phyloP scores from a whole-genome alignment of 2,888 invertebrate genomes.

The Seira ritae region DNA sequence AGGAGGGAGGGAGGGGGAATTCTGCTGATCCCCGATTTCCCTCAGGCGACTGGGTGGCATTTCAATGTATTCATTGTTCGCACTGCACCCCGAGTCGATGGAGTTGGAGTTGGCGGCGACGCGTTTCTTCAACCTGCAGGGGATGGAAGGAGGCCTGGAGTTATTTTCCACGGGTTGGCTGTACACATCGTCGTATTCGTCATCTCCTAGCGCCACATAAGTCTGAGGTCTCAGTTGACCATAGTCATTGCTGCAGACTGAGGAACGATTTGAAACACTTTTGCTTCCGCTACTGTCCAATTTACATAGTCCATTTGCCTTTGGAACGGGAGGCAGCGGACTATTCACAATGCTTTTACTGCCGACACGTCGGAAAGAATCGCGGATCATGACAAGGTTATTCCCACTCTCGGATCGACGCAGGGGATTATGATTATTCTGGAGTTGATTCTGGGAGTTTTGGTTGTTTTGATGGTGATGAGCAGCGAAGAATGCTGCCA shows the following conservation, averaged over 20 bases:
- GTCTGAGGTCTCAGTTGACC: conserved; percentile 77
- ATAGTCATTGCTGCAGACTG: conserved; percentile 77
- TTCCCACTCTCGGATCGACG: conserved; percentile 62
- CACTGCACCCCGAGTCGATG: conserved; percentile 8
- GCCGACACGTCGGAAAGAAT: conserved; percentile 60
- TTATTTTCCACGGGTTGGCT: conserved; percentile 81
- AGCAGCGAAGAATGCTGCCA: conserved; percentile 53
- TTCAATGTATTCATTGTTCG: conserved; percentile 68
- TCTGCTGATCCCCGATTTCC: conserved; percentile 62
- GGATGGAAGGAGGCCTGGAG: conserved; percentile 69
- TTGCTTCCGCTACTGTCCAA: conserved; percentile 30
- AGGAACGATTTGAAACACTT: conserved; percentile 71
- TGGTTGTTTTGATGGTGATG: conserved; percentile 24
- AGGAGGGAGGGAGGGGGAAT: conserved; percentile 1
- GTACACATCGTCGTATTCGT: conserved; percentile 84
- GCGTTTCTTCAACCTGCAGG: conserved; percentile 52
- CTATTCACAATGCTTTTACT: conserved; percentile 78
- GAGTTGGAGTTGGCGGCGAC: conserved; percentile 16
- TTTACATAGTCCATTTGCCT: conserved; percentile 40
- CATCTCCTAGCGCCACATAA: conserved; percentile 68
- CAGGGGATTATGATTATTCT: conserved; percentile 41
- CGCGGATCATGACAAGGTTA: conserved; percentile 54
- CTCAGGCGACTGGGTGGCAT: conserved; percentile 71
- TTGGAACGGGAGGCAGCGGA: conserved; percentile 87
- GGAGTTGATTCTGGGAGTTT: background rate